Evolutionary conservation across 2,888 invertebrate genomes (phyloP), one percentile per base, ranked within the genome.

Genomic region (Troides oblongomaculatus): DNA sequence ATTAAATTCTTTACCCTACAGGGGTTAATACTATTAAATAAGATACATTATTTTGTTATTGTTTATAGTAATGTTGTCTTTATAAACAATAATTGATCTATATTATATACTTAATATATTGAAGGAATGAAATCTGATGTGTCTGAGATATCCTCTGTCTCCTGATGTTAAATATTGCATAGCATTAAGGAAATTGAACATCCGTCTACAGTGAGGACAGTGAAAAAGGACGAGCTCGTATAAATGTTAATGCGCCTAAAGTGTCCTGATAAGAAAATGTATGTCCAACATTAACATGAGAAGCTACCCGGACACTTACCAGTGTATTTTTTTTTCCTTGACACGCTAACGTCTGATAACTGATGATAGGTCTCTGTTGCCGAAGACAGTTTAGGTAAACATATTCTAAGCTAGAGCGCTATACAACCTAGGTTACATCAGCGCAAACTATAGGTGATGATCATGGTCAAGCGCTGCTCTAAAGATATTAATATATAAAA

Each of bases 191-290:
- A 62, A 62, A 46, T 23, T 62, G 59, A 59, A 68, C 50, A 23
- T 68, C 50, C 64, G 59, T 60, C 60, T 60, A 17, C 30, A 36
- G 56, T 10, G 21, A 59, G 64, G 53, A 60, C 59, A 64, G 64
- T 68, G 60, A 64, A 68, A 68, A 64, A 68, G 68, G 68, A 60
- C 68, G 68, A 61, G 60, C 64, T 68, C 62, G 43, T 39, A 60
- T 68, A 60, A 59, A 68, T 68, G 68, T 68, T 64, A 68, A 68
- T 68, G 64, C 25, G 59, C 64, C 64, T 60, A 58, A 68, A 68
- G 50, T 68, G 68, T 58, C 63, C 23, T 59, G 68, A 68, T 63
- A 68, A 68, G 68, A 68, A 62, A 58, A 68, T 58, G 58, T 64
- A 68, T 59, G 59, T 68, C 60, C 64, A 64, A 25, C 17, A 46